Evolutionary conservation across 2,888 invertebrate genomes (phyloP).

Genomic region (Seira musarum): DNA sequence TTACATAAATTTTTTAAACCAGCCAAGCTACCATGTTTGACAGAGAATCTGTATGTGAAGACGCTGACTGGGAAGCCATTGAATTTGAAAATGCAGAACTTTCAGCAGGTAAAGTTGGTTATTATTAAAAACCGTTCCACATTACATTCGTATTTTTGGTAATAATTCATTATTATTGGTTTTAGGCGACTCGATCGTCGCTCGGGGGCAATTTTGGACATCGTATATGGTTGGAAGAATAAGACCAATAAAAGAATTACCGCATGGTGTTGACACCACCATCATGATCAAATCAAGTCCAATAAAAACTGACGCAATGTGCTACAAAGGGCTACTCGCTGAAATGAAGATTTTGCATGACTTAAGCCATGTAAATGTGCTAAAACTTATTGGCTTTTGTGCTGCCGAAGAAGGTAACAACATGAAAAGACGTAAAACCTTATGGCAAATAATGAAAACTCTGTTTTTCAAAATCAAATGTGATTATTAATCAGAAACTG

Average conservation of each 20-base stretch:
- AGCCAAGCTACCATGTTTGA: too few relatives aligned
- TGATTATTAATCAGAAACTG: not conserved
- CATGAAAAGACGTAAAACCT: not conserved
- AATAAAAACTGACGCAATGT: constrained; percentile 1
- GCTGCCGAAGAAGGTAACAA: not conserved
- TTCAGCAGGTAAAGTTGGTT: constrained; percentile 39
- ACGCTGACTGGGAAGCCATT: constrained; percentile 36
- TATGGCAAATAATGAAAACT: not conserved
- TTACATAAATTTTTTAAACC: too few relatives aligned
- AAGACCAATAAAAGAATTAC: not conserved
- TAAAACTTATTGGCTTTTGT: constrained; percentile 36
- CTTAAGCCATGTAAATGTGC: constrained; percentile 36
- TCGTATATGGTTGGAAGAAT: constrained; percentile 45
- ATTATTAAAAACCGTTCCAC: too few relatives aligned
- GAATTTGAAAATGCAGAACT: constrained; percentile 36
- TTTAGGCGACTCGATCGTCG: constrained; percentile 45
- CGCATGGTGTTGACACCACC: constrained; percentile 5
- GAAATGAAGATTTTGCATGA: constrained; percentile 39
- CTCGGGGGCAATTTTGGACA: constrained; percentile 54
- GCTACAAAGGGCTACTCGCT: constrained; percentile 37
- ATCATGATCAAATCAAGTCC: constrained; percentile 38
- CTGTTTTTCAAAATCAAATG: not conserved
- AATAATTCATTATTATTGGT: too few relatives aligned
- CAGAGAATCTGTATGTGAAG: constrained; percentile 14
- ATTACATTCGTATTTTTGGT: too few relatives aligned